Percentiles rank a stretch among this genome's conserved stretches.
These are phyloP conservation scores for Lepidurus apus DNA, from an alignment of 1,140 invertebrate genomes.

Conservation along the genomic window DNA sequence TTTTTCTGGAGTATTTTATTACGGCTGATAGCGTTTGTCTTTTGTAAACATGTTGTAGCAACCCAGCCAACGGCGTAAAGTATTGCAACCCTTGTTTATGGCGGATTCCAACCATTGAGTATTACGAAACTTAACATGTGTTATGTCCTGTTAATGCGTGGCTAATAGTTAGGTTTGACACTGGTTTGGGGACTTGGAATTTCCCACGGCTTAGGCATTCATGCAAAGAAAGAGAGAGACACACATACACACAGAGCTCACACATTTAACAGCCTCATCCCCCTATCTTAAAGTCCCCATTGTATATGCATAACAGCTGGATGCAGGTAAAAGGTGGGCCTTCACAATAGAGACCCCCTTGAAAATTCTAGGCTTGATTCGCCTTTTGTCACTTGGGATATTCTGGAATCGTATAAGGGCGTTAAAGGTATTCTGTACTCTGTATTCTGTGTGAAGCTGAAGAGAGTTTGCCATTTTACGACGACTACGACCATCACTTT, in stretches of 20 bases:
- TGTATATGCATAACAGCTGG: constrained; percentile 19
- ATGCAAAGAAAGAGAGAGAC: background rate
- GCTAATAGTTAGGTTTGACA: constrained; percentile 17
- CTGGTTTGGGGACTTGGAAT: background rate
- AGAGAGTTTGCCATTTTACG: constrained; percentile 18
- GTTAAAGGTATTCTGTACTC: background rate
- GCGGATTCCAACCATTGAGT: background rate
- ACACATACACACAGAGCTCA: background rate
- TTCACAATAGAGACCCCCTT: constrained; percentile 18
- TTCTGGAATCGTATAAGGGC: constrained; percentile 12
- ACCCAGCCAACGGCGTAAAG: background rate
- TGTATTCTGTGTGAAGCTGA: constrained; percentile 4
- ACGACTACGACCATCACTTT: background rate
- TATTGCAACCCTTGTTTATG: background rate
- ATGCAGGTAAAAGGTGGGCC: constrained; percentile 17
- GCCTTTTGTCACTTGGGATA: constrained; percentile 21
- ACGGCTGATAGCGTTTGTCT: too few species aligned
- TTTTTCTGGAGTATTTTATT: too few species aligned
- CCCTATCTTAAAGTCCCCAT: constrained; percentile 12
- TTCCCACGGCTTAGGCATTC: constrained; percentile 20
- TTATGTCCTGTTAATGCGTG: constrained; percentile 18
- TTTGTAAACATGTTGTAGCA: background rate
- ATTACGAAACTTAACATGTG: constrained; percentile 1
- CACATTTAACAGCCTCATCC: constrained; percentile 21
- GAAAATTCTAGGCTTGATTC: constrained; percentile 22